phyloP scores from a whole-genome alignment of 2,113 vertebrate species.

The Petrocephalus microphthalmus region DNA sequence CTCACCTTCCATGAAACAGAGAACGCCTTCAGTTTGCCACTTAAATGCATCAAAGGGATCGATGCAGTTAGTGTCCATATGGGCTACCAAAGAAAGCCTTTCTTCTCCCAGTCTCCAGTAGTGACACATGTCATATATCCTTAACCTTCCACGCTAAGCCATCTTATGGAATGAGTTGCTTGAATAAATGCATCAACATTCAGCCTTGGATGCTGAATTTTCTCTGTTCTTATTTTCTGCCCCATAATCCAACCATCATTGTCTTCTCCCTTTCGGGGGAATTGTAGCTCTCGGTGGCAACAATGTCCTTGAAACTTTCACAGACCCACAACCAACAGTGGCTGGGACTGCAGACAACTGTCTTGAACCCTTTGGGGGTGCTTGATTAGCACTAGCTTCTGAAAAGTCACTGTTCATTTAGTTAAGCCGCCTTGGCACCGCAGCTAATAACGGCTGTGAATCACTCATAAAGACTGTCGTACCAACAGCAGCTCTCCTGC shows the following conservation, averaged over 20 bases:
- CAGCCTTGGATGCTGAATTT: neutral
- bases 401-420: slow-evolving; percentile 13
- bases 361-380: neutral
- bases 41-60: neutral
- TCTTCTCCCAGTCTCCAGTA: neutral
- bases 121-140: neutral
- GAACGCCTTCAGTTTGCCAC: neutral
- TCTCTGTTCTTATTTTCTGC: neutral
- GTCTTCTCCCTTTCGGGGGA: no score
- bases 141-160: neutral
- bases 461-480: neutral
- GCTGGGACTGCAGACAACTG: neutral
- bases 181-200: neutral
- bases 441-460: neutral
- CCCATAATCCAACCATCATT: neutral
- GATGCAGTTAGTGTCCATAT: neutral
- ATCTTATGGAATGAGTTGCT: neutral
- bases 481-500: neutral
- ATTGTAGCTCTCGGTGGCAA: neutral
- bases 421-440: neutral
- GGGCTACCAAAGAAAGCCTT: neutral
- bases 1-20: slow-evolving; percentile 1
- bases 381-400: slow-evolving; percentile 5
- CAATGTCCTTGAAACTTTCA: neutral
- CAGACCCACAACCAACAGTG: neutral